Evolutionary conservation across 2,888 invertebrate genomes (phyloP), one percentile per base, ranked within the genome.

Genomic region (Hoplodrina blanda): DNA sequence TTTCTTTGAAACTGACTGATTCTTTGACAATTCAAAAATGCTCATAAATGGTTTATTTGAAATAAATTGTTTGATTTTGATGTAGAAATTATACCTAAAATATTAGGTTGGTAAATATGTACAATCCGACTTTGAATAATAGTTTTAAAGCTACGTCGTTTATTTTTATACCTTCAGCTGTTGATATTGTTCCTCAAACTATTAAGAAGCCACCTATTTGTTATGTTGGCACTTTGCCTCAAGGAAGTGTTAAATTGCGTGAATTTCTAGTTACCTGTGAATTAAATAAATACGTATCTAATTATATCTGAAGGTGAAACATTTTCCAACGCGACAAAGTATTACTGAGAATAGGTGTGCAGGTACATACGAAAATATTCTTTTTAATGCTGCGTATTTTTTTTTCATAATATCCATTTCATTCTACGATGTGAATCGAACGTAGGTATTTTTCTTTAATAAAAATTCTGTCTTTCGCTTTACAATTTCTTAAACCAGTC

Each of bases 201-300:
- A 57, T 37, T 19, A 44, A 56, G 20, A 55, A 54, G 53, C 33
- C 62, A 55, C 6, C 20, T 57, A 54, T 80, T 67, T 62, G 57
- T 67, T 64, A 76, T 54, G 44, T 80, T 80, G 80, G 82, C 80
- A 82, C 30, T 46, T 62, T 72, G 82, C 80, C 80, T 69, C 64
- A 41, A 80, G 79, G 76, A 78, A 82, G 79, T 78, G 62, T 78
- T 62, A 59, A 78, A 71, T 67, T 60, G 69, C 59, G 66, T 66
- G 75, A 81, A 78, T 81, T 69, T 57, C 71, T 67, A 8, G 62
- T 75, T 75, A 80, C 82, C 82, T 74, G 73, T 65, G 13, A 63
- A 70, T 70, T 72, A 75, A 61, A 79, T 75, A 69, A 76, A 76
- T 75, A 72, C 62, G 62, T 62, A 60, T 73, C 63, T 72, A 67